A percentile compares a stretch with the other conserved stretches of the same genome.
These are phyloP conservation scores for Psittacula echo DNA, from an alignment of 2,797 vertebrate genomes.

Conservation along the genomic window DNA sequence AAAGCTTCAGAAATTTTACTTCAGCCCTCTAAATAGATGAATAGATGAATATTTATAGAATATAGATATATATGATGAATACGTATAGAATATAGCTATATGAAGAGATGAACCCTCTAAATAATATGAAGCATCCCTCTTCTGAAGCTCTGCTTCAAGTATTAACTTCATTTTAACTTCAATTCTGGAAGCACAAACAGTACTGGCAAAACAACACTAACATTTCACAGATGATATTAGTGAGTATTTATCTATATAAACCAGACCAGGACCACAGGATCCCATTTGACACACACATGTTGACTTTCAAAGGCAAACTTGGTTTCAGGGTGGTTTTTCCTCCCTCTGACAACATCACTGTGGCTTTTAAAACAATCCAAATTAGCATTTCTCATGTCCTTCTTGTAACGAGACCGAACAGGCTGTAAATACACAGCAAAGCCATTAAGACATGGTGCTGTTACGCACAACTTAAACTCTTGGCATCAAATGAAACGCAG, in stretches of 20 bases:
- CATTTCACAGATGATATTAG: background rate
- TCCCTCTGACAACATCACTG: background rate
- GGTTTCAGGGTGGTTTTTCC: background rate
- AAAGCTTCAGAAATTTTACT: slow-evolving; percentile 5
- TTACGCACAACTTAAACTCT: background rate
- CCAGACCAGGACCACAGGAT: background rate
- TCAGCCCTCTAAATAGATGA: too few relatives aligned
- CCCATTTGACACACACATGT: background rate
- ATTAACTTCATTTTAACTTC: background rate
- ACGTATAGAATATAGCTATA: too few relatives aligned
- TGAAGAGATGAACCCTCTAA: too few relatives aligned
- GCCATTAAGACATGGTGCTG: background rate
- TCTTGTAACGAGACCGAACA: background rate
- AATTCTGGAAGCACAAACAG: slow-evolving; percentile 14
- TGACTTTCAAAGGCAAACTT: background rate
- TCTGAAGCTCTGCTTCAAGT: slow-evolving; percentile 9
- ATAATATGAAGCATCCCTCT: background rate
- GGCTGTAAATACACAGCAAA: background rate
- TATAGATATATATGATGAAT: too few relatives aligned
- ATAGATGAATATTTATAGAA: too few relatives aligned
- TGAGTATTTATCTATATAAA: slow-evolving; percentile 9
- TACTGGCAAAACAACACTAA: slow-evolving; percentile 21
- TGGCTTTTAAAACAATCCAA: background rate
- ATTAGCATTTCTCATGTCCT: background rate
- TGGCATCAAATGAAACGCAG: background rate